Evolutionary conservation across 2,888 invertebrate genomes (phyloP), one percentile per base, ranked within the genome.

Genomic region (Cynaeus angustus): DNA sequence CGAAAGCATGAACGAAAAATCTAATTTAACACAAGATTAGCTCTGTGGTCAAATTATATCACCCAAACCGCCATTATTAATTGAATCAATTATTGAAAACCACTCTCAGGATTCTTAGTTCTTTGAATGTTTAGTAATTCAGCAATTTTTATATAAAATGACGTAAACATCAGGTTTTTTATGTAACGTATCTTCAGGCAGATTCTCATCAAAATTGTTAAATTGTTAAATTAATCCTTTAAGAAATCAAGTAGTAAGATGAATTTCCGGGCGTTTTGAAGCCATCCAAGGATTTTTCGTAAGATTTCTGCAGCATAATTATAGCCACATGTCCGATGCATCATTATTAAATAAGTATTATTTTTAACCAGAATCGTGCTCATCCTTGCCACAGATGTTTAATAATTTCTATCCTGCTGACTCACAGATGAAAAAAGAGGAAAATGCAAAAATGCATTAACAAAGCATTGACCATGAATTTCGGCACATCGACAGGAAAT

Each of bases 401-500:
- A 46, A 43, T 43, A 9, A 38, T 56, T 56, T 56, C 8, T 26
- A 56, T 41, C 12, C 28, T 28, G 13, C 9, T 59, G 59, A 59
- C 16, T 59, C 59, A 59, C 13, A 53, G 8, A 16, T 13, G 45
- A 59, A 43, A 59, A 30, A 46, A 45, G 59, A 28, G 28, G 26
- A 16, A 7, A 21, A 5, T 14, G 13, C 3, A 46, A 46, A 16
- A 9, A 46, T 50, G 50, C 50, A 50, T 16, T 3, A 53, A 37
- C 9, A 9, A 28, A 14, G 62, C 62, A 62, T 9, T 12, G 62
- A 62, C 62, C 62, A 33, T 62, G 62, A 62, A 62, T 62, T 62
- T 62, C 38, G 13, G 33, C 45, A 62, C n/a, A n/a, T n/a, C n/a
- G n/a, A n/a, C 62, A 62, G 62, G 62, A 62, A 62, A 45, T 62